Percentiles rank a stretch among this genome's conserved stretches.
phyloP scores from a whole-genome alignment of 2,888 invertebrate genomes.

The Drosophila ochracea region DNA sequence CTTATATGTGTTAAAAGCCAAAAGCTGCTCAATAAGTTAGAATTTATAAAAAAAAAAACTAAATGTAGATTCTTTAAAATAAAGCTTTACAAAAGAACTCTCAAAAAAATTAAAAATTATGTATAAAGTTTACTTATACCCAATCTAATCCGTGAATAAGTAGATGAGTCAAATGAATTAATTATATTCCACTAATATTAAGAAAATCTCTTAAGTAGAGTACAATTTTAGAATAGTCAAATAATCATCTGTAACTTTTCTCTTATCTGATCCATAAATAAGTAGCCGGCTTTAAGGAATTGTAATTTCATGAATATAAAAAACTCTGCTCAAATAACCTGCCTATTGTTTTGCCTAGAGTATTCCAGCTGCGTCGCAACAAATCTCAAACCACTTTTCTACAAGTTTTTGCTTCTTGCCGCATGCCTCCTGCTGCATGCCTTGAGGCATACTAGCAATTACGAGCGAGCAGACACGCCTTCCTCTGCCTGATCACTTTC shows the following conservation, averaged over 20 bases:
- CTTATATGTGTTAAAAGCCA: too few relatives aligned
- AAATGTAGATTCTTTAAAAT: not conserved
- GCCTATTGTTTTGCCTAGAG: constrained; percentile 14
- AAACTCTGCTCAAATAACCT: not conserved
- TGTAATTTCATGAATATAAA: not conserved
- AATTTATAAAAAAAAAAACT: not conserved
- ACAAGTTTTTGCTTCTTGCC: constrained; percentile 13
- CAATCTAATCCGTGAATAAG: not conserved
- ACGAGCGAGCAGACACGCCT: constrained; percentile 73
- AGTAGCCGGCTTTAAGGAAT: not conserved
- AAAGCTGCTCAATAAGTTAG: not conserved
- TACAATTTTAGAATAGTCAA: not conserved
- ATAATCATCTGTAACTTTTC: not conserved
- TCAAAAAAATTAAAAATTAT: not conserved
- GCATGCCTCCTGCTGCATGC: constrained; percentile 23
- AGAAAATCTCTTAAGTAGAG: not conserved
- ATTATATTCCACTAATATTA: not conserved
- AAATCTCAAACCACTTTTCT: constrained; percentile 1
- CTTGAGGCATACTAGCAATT: constrained; percentile 59
- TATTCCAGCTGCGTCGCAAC: constrained; percentile 12
- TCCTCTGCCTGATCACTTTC: constrained; percentile 20
- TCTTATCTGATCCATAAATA: not conserved
- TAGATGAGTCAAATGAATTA: accelerated
- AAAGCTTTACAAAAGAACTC: not conserved
- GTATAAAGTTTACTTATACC: not conserved